Percentiles rank a stretch among this genome's conserved stretches.
These are phyloP conservation scores for Upupa epops DNA, from an alignment of 2,113 vertebrate genomes.

Conservation along the genomic window DNA sequence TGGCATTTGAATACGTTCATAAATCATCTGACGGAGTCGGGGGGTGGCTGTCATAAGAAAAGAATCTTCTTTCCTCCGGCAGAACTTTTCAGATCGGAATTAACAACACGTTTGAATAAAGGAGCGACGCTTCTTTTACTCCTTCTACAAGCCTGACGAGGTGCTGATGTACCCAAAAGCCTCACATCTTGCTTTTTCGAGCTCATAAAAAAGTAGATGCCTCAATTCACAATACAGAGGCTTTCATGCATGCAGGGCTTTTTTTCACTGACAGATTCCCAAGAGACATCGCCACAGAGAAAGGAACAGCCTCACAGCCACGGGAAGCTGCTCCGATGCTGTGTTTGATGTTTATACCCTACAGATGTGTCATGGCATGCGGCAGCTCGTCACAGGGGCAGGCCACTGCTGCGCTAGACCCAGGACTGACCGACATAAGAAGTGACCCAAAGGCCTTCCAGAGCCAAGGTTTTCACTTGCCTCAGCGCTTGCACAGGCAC, in stretches of 20 bases:
- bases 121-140: background rate
- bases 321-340: background rate
- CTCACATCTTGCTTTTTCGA: background rate
- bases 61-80: background rate
- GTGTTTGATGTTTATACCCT: background rate
- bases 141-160: conserved; percentile 3
- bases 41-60: background rate
- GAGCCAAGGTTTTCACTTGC: background rate
- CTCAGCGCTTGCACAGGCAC: background rate
- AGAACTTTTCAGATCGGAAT: conserved; percentile 12
- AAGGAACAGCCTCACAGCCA: background rate
- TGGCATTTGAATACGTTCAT: background rate
- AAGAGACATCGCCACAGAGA: background rate
- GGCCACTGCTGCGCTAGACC: background rate
- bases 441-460: background rate
- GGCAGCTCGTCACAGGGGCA: background rate
- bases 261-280: background rate
- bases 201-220: background rate
- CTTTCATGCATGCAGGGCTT: too few relatives aligned
- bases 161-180: background rate
- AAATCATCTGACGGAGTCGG: background rate
- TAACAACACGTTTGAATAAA: background rate
- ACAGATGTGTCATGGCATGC: background rate
- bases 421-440: background rate
- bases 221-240: too few relatives aligned